Conservation (phyloP, 2,797 vertebrate genomes). For the Chelon labrosus region DNA sequence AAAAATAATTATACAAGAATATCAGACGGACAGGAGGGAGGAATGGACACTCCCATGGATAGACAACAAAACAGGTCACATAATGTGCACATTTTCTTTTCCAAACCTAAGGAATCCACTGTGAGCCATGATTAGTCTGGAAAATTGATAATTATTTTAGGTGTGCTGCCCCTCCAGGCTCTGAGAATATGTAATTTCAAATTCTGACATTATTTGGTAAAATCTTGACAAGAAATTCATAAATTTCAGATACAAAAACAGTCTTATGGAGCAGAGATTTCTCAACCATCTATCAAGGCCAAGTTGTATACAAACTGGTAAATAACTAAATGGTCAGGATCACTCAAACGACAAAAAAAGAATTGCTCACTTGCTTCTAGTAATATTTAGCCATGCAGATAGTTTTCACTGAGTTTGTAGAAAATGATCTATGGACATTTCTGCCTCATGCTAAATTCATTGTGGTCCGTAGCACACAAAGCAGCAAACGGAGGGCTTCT, state of each 20-base stretch:
- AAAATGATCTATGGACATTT: conserved; percentile 12
- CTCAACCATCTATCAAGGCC: conserved; percentile 53
- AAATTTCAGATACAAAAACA: conserved; percentile 60
- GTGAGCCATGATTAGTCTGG: conserved; percentile 4
- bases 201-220: conserved; percentile 41
- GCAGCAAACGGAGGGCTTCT: not conserved
- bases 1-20: conserved; percentile 66
- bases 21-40: conserved; percentile 41
- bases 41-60: conserved; percentile 19
- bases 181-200: conserved; percentile 2
- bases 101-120: conserved; percentile 3
- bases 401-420: not conserved
- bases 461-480: not conserved
- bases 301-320: conserved; percentile 54
- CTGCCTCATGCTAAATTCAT: not conserved
- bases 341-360: conserved; percentile 12
- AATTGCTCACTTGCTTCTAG: not conserved
- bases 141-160: conserved; percentile 5
- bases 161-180: conserved; percentile 13
- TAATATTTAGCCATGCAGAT: not conserved
- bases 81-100: conserved; percentile 12
- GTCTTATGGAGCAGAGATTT: conserved; percentile 29
- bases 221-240: conserved; percentile 28
- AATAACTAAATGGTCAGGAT: conserved; percentile 37
- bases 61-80: conserved; percentile 26